Evolutionary conservation across 2,113 vertebrate genomes (phyloP), one percentile per base, ranked within the genome.

Genomic region (Nothocercus julius): DNA sequence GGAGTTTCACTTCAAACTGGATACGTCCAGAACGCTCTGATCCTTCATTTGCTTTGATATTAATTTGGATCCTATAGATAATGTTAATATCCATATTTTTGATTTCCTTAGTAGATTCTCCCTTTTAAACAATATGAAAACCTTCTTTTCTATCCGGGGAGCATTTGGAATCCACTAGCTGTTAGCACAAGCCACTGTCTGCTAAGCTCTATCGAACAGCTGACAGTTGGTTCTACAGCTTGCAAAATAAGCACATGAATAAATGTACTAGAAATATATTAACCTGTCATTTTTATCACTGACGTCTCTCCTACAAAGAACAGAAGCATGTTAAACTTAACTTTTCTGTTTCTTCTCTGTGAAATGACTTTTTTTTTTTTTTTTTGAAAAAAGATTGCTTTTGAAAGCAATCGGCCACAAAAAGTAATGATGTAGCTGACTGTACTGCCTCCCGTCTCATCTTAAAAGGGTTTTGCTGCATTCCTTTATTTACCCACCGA

Each of bases 191-290:
- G 53, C 94, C 67, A 38, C 45, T 96, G 36, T 91, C 66, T 68
- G 69, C 61, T 96, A 89, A 97, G 56, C 61, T 95, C 20, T 92
- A 90, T 92, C 87, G 85, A 89, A 76, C 90, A 73, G 22, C 63
- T 97, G 92, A 88, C 64, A 92, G 83, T 80, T 96, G 74, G 45
- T 79, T 96, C 76, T 86, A 14, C 87, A 84, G 53, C 79, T 96
- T 93, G 49, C 61, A 96, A 96, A 97, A 91, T 96, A 96, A 97
- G 61, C 49, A 80, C 69, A 82, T 88, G 62, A 94, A 96, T 96
- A 97, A 94, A 93, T 91, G 32, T 36, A 44, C 67, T 85, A 92
- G 85, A 96, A 94, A 90, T 93, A 95, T 34, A 97, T 96, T 97
- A 95, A 79, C 68, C 69, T 97, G 86, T 85, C 79, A 92, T 96